These are phyloP conservation scores for Tylochromis polylepis DNA, from an alignment of 2,113 vertebrate species.

Conservation along the genomic window DNA sequence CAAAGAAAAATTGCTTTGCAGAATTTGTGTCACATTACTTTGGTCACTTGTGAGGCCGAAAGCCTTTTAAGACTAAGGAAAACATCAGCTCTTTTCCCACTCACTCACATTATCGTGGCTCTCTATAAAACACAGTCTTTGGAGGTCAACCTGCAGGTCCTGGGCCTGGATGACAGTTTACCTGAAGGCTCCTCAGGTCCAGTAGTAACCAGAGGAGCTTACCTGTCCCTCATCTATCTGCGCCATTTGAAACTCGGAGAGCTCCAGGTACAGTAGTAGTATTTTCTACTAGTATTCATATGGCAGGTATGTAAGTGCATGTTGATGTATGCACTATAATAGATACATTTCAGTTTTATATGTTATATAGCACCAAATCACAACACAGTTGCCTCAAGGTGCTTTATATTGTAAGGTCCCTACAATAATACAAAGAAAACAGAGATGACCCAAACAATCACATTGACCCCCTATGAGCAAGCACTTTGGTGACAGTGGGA, in stretches of 20 bases:
- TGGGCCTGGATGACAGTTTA: conserved; percentile 53
- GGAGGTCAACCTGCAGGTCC: conserved; percentile 38
- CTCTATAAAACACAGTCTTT: conserved; percentile 33
- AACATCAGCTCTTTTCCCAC: not conserved
- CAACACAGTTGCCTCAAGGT: too few species aligned
- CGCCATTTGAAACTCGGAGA: conserved; percentile 67
- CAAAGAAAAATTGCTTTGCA: not conserved
- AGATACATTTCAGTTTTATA: not conserved
- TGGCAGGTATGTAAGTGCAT: not conserved
- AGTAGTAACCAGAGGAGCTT: conserved; percentile 45
- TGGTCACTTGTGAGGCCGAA: not conserved
- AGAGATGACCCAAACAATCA: too few species aligned
- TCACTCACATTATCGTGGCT: not conserved
- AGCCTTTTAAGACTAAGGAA: not conserved
- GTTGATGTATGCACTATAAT: not conserved
- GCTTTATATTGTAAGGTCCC: too few species aligned
- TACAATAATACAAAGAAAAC: too few species aligned
- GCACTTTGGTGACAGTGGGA: not conserved
- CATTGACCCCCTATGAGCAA: too few species aligned
- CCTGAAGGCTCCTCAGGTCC: conserved; percentile 29
- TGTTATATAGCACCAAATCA: too few species aligned
- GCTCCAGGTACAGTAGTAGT: conserved; percentile 65
- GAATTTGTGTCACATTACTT: not conserved
- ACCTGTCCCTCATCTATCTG: conserved; percentile 71
- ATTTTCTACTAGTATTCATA: not conserved